Base-by-base conservation (phyloP, 2,113 vertebrate species). In the Poeciliopsis retropinna region DNA sequence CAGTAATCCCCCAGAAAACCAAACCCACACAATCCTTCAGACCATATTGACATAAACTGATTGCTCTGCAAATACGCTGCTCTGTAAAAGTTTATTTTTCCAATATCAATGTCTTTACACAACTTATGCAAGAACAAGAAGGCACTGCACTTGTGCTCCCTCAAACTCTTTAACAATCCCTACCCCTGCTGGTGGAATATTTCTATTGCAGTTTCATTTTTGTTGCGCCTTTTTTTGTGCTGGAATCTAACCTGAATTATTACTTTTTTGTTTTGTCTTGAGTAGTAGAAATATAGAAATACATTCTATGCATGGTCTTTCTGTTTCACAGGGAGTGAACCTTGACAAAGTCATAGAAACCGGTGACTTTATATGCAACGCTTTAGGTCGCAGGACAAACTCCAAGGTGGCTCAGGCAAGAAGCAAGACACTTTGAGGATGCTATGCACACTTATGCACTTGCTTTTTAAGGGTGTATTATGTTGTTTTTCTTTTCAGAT, bases 321-420 rank as follows among this genome's bases (percentile, higher is more conserved):
- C 88, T 41, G 28, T 29, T 32, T 85, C 87, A 39, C 84, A 99
- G 98, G 97, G 97, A 82, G 96, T 98, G 85, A 92, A 97, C 86
- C 95, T 98, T 80, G 76, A 88, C 77, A 94, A 94, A 80, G 95
- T 99, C 54, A 95, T 97, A 85, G 95, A 97, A 89, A 95, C 95
- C 62, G 97, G 97, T 28, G 94, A 97, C 80, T 99, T 97, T 89
- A 98, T 99, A 87, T 99, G 97, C 91, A 94, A 87, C 72, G 94
- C 94, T 79, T 92, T 98, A 81, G 89, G 93, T 73, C 96, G 96
- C 89, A 93, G 93, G 78, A 97, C 96, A 79, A 97, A 96, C 88
- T 99, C 97, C n/a, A 99, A 96, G 88, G 97, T 98, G 57, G 95
- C 96, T 69, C 95, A 91, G 82, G 97, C 96, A 76, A 94, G 84